Conservation (phyloP, 2,797 vertebrate species). For the Microtus californicus region DNA sequence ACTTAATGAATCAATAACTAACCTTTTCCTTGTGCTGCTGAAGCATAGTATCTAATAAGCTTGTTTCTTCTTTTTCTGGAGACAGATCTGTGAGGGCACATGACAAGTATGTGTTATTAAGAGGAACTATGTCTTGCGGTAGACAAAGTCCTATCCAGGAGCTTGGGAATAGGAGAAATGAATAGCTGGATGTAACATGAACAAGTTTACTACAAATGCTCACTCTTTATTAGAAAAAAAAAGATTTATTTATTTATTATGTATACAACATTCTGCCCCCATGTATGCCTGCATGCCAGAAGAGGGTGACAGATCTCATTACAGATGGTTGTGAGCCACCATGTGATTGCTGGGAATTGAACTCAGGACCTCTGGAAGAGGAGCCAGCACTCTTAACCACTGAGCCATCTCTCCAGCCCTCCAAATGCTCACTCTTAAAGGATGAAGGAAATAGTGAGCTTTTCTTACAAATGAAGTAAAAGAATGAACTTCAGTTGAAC, state of each 20-base stretch:
- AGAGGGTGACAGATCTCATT: too few species aligned
- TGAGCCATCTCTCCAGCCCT: too few species aligned
- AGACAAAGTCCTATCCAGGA: not conserved
- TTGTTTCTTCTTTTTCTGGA: not conserved
- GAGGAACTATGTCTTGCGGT: not conserved
- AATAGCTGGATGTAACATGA: not conserved
- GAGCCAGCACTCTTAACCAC: too few species aligned
- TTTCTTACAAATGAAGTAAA: not conserved
- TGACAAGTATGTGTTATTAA: not conserved
- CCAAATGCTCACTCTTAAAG: not conserved
- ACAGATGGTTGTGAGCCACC: too few species aligned
- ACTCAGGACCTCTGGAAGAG: too few species aligned
- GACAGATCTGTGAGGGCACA: not conserved
- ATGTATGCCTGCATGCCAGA: too few species aligned
- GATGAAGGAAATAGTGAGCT: not conserved
- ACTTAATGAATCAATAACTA: not conserved
- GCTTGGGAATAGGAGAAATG: not conserved
- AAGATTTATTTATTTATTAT: too few species aligned
- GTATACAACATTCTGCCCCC: too few species aligned
- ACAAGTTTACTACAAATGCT: not conserved
- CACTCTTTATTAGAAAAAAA: too few species aligned
- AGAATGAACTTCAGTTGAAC: conserved; percentile 4
- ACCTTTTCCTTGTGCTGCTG: not conserved
- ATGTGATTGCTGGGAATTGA: too few species aligned
- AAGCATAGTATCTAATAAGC: not conserved